phyloP scores from a whole-genome alignment of 2,888 invertebrate species.

The Desoria tigrina region DNA sequence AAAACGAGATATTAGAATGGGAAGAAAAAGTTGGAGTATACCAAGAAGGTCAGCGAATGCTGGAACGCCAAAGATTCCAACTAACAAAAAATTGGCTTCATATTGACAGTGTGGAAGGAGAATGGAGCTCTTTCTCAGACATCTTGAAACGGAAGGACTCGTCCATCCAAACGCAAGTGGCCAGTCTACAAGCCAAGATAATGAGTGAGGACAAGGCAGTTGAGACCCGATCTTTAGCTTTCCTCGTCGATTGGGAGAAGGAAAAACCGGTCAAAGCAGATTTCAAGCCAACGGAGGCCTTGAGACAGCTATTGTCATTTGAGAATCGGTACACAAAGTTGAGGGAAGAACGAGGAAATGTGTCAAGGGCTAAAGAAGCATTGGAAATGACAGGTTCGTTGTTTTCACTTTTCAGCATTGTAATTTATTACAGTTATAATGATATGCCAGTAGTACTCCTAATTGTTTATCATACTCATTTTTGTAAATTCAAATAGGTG shows the following conservation, averaged over 20 bases:
- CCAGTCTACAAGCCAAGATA: constrained; percentile 95
- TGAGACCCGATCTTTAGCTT: constrained; percentile 88
- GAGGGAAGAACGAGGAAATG: constrained; percentile 97
- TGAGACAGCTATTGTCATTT: constrained; percentile 85
- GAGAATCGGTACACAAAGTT: constrained; percentile 91
- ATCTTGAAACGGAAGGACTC: constrained; percentile 97
- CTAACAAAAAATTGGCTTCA: constrained; percentile 97
- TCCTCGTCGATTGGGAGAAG: constrained; percentile 95
- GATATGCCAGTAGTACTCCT: too few relatives aligned
- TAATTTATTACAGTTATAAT: too few relatives aligned
- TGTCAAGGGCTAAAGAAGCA: constrained; percentile 97
- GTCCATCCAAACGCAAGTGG: constrained; percentile 91
- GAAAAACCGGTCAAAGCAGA: constrained; percentile 96
- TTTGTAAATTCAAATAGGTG: too few relatives aligned
- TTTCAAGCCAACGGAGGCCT: constrained; percentile 88
- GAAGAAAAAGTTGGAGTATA: constrained; percentile 70
- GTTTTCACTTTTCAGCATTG: too few relatives aligned
- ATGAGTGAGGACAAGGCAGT: constrained; percentile 98
- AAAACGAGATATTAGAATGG: constrained; percentile 84
- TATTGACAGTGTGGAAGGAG: constrained; percentile 98
- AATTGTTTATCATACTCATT: too few relatives aligned
- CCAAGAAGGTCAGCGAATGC: constrained; percentile 92
- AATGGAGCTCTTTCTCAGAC: constrained; percentile 99
- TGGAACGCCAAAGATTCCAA: constrained; percentile 96
- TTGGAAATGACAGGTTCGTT: constrained; percentile 80